Base-by-base conservation (phyloP, 2,888 invertebrate genomes). In the Xestia rhomboidea region DNA sequence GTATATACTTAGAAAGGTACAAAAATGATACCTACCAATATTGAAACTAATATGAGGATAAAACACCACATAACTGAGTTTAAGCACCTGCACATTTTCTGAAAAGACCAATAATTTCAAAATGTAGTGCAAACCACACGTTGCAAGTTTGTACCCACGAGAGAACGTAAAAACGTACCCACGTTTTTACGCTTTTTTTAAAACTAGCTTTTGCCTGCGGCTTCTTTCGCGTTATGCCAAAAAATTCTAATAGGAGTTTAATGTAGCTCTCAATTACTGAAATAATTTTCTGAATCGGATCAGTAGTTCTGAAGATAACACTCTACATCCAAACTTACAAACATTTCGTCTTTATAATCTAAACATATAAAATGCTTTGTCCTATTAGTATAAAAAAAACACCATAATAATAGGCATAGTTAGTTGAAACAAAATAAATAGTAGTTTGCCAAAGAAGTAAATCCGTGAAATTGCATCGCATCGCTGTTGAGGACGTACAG, bases 31-130 rank as follows among this genome's bases (percentile, higher is more conserved):
- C 18, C 64, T 27, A 24, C 21, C 2, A 62, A 10, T 34, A 62
- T 62, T 62, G 34, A 34, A 34, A 34, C 21, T 2, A 41, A 10
- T 41, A 64, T 1, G 64, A 64, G 64, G 64, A 64, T 15, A 64
- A 64, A 64, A n/a, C 41, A 64, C 41, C 64, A 64, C 64, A 64
- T 64, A 18, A 64, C 8, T 5, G 62, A n/a, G 0, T 7, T 5
- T 18, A 41, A 8, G 38, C 64, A 64, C 41, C 64, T 64, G 38
- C 15, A 8, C 64, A 64, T 64, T 64, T 64, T 64, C 64, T 64
- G 64, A 64, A 64, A 64, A 41, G n/a, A 41, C n/a, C n/a, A 64
- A 64, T 64, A 64, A 64, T 41, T 41, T 41, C 18, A 64, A n/a
- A 41, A n/a, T 64, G n/a, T 41, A 64, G 38, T 63, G 63, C 24